Percentiles rank a stretch among this genome's conserved stretches.
Evolutionary conservation across 2,113 vertebrate genomes (phyloP).

Genomic region (Gallinago paraguaiae): DNA sequence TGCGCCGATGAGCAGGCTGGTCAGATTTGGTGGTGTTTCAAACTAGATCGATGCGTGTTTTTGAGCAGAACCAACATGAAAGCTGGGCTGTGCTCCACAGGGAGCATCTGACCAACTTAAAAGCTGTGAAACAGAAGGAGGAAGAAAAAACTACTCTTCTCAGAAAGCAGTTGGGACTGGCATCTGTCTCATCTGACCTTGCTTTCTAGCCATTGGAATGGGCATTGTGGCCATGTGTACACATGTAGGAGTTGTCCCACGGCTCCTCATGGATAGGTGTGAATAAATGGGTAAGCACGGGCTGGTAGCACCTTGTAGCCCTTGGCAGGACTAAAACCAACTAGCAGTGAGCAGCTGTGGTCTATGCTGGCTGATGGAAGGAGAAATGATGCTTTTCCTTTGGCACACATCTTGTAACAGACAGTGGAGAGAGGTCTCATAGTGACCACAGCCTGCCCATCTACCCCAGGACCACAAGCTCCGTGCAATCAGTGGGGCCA

Average conservation of each 20-base stretch:
- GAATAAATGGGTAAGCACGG: neutral
- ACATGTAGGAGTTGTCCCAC: neutral
- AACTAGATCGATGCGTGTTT: neutral
- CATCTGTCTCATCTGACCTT: neutral
- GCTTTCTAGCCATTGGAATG: neutral
- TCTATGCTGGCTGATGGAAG: neutral
- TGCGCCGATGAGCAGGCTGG: neutral
- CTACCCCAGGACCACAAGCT: neutral
- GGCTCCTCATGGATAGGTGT: neutral
- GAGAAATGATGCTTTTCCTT: neutral
- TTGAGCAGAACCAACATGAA: neutral
- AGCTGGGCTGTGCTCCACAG: neutral
- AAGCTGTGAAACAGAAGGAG: neutral
- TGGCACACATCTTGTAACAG: neutral
- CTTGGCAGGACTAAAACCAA: neutral
- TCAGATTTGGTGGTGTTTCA: neutral
- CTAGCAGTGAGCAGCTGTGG: fast-evolving
- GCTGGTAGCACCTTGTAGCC: neutral
- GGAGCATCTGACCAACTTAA: neutral
- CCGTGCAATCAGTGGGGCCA: fast-evolving
- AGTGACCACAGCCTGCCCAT: fast-evolving
- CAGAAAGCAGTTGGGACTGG: neutral
- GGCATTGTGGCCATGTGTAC: neutral
- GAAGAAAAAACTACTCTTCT: neutral
- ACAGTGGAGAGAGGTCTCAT: neutral